Percentiles rank a stretch among this genome's conserved stretches.
These are phyloP conservation scores for Hylomyscus alleni DNA, from an alignment of 2,797 vertebrate species.

Conservation along the genomic window DNA sequence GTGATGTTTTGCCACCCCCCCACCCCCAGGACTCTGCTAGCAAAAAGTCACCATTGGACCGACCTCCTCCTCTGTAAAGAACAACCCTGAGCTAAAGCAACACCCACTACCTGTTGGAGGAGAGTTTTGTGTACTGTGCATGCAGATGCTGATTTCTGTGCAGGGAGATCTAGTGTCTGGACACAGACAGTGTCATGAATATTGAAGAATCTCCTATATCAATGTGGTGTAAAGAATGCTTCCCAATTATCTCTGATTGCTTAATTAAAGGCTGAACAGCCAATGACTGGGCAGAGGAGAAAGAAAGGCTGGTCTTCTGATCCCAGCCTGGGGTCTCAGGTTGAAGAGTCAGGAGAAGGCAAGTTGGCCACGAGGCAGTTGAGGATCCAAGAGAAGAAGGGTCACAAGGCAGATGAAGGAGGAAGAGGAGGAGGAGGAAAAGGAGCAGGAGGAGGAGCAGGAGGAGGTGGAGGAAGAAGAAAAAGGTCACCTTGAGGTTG, in stretches of 20 bases:
- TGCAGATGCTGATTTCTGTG: background rate
- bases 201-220: background rate
- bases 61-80: background rate
- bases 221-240: background rate
- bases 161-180: background rate
- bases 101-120: background rate
- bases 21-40: background rate
- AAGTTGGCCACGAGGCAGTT: background rate
- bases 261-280: background rate
- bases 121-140: background rate
- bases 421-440: background rate
- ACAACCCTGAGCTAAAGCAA: background rate
- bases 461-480: too few species aligned
- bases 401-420: background rate
- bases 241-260: background rate
- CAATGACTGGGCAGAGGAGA: background rate
- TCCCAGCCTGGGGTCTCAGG: background rate
- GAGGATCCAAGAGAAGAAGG: background rate
- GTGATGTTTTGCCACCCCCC: background rate
- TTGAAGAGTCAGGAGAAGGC: background rate
- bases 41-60: too few species aligned
- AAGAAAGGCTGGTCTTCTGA: background rate
- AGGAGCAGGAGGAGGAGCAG: too few species aligned
- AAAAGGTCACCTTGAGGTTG: background rate
- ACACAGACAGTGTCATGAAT: background rate